Evolutionary conservation across 2,888 invertebrate species (phyloP), one percentile per base, ranked within the genome.

Genomic region (Yponomeuta cagnagella): DNA sequence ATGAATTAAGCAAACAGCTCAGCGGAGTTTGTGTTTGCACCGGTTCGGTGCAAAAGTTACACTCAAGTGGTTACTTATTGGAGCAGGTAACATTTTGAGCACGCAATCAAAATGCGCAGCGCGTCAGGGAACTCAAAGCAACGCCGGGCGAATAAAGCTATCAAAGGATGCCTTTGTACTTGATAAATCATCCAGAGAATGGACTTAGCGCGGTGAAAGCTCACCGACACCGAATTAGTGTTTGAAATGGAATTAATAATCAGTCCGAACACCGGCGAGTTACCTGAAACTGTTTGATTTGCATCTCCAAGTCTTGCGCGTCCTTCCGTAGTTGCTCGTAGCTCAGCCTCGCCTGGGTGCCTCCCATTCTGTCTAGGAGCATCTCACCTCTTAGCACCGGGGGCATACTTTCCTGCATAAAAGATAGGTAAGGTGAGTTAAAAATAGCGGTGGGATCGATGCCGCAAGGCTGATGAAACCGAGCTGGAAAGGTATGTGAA

Each of bases 311-410:
- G 80, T 97, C 97, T 74, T 94, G 93, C 12, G 97, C 95, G 84
- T 98, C 98, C 79, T 97, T 96, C 81, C 95, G 94, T 70, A 98
- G 94, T 71, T 95, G 95, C 73, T 97, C 97, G 84, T 95, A 93
- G 78, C 95, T 95, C 70, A 95, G 94, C 73, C 95, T 94, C 71
- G 97, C 93, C 80, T 96, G 95, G 71, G 90, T 77, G 94, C 95
- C 83, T 1, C 89, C 91, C 90, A 96, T 93, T 73, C 96, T 93
- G 85, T 98, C 96, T 82, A 96, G 93, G 72, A 98, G 95, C 82
- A 98, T 93, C 85, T 98, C 98, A 79, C 97, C 95, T 78, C 95
- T 95, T 75, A 97, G 91, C 10, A 95, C 93, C 10, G 96, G 97
- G 64, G 95, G 95, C 88, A 94, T 93, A 78, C 94, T 94, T 79